Percentiles rank a stretch among this genome's conserved stretches.
Conservation (phyloP, 2,113 vertebrate species). For the Mellivora capensis region DNA sequence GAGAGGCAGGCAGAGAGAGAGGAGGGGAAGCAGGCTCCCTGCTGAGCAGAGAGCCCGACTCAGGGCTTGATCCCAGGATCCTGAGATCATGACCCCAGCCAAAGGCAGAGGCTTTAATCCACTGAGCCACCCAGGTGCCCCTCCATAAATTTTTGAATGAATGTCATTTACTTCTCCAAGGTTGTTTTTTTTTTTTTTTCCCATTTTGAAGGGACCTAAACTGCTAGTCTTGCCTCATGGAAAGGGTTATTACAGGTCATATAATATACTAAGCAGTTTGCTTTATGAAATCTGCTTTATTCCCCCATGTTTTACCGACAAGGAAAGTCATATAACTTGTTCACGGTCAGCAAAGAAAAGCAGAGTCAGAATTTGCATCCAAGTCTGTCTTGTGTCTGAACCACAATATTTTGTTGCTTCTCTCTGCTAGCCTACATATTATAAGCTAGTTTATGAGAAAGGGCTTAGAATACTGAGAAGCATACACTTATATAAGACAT, state of each 20-base stretch:
- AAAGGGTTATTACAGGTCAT: neutral
- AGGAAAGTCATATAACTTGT: neutral
- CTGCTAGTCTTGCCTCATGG: neutral
- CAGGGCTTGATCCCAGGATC: too few species aligned
- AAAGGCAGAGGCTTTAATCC: too few species aligned
- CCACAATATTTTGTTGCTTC: neutral
- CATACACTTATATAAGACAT: neutral
- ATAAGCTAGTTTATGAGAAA: neutral
- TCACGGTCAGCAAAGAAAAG: neutral
- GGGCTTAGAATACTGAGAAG: neutral
- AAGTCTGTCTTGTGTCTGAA: neutral
- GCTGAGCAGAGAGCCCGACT: too few species aligned
- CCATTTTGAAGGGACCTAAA: neutral
- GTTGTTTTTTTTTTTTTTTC: neutral
- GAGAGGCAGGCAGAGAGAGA: too few species aligned
- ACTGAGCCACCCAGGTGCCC: too few species aligned
- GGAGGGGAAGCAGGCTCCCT: too few species aligned
- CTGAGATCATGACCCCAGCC: too few species aligned
- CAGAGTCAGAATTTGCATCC: neutral
- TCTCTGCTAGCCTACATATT: neutral
- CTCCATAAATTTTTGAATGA: neutral
- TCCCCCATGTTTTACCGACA: neutral
- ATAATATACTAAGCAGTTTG: neutral
- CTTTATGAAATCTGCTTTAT: neutral
- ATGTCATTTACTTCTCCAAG: neutral